Evolutionary conservation across 2,888 invertebrate genomes (phyloP).

Genomic region (Allophyes oxyacanthae): DNA sequence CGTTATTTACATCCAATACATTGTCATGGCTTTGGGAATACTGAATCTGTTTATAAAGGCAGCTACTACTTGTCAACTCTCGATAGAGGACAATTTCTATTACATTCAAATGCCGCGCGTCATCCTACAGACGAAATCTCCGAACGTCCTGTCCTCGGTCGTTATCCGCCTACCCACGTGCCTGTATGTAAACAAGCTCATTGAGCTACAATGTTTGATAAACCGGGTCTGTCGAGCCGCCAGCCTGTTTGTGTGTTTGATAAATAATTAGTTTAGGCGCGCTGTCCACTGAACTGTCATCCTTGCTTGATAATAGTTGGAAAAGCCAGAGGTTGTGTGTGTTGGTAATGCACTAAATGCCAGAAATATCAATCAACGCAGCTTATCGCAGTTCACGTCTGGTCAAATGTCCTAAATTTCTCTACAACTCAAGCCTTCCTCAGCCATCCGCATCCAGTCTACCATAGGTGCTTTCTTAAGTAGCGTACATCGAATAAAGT

Average conservation of each 20-base stretch:
- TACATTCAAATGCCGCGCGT: slow-evolving; percentile 6
- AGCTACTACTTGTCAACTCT: neutral
- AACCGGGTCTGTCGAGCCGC: slow-evolving; percentile 44
- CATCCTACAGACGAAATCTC: slow-evolving; percentile 31
- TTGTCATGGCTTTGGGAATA: too few species aligned
- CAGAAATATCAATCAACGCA: too few species aligned
- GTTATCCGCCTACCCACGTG: slow-evolving; percentile 56
- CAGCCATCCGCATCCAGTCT: too few species aligned
- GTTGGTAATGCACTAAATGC: too few species aligned
- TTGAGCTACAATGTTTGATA: slow-evolving; percentile 57
- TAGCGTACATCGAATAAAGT: too few species aligned
- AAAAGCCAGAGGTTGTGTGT: too few species aligned
- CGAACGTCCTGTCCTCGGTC: slow-evolving; percentile 28
- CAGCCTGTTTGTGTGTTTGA: slow-evolving; percentile 43
- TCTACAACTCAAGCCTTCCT: too few species aligned
- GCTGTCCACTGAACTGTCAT: slow-evolving; percentile 6
- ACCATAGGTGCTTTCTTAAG: too few species aligned
- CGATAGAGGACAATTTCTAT: slow-evolving; percentile 5
- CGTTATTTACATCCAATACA: too few species aligned
- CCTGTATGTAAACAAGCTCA: slow-evolving; percentile 61
- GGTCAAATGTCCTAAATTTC: too few species aligned
- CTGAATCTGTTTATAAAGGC: too few species aligned
- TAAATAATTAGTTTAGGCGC: slow-evolving; percentile 46
- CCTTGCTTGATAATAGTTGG: neutral
- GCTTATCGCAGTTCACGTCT: too few species aligned